These are phyloP conservation scores for Cheilosia impressa DNA, from an alignment of 2,888 invertebrate species.

Conservation along the genomic window DNA sequence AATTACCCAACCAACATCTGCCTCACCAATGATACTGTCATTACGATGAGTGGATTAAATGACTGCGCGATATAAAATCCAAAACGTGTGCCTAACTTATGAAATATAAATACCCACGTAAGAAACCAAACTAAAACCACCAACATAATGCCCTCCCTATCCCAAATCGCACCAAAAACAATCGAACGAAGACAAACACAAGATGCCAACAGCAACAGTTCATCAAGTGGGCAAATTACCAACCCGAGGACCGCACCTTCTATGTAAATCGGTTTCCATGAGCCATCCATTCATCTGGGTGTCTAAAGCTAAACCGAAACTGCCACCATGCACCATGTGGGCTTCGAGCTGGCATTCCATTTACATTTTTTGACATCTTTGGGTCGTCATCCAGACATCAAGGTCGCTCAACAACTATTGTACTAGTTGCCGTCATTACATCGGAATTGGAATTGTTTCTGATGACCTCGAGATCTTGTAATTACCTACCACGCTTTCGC, in stretches of 20 bases:
- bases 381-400: slow-evolving; percentile 30
- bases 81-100: slow-evolving; percentile 48
- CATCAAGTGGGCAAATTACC: slow-evolving; percentile 59
- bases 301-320: slow-evolving; percentile 1
- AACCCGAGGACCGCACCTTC: slow-evolving; percentile 60
- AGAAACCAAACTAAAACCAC: slow-evolving; percentile 31
- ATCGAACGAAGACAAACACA: slow-evolving; percentile 25
- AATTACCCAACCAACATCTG: slow-evolving; percentile 64
- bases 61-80: slow-evolving; percentile 35
- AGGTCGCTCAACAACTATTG: slow-evolving; percentile 27
- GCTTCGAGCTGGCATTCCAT: slow-evolving; percentile 4
- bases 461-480: slow-evolving; percentile 52
- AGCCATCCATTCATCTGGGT: slow-evolving; percentile 13
- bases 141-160: slow-evolving; percentile 4
- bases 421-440: slow-evolving; percentile 25
- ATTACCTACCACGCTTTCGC: slow-evolving; percentile 43
- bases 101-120: slow-evolving; percentile 65
- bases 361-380: slow-evolving; percentile 11
- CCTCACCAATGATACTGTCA: slow-evolving; percentile 29
- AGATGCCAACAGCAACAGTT: slow-evolving; percentile 27
- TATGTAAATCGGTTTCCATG: slow-evolving; percentile 59
- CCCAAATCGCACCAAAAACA: slow-evolving; percentile 13
- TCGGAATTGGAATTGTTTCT: slow-evolving; percentile 45
- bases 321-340: slow-evolving; percentile 20
- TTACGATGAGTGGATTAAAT: slow-evolving; percentile 29